phyloP scores from a whole-genome alignment of 2,113 vertebrate genomes.

The Pituophis catenifer region DNA sequence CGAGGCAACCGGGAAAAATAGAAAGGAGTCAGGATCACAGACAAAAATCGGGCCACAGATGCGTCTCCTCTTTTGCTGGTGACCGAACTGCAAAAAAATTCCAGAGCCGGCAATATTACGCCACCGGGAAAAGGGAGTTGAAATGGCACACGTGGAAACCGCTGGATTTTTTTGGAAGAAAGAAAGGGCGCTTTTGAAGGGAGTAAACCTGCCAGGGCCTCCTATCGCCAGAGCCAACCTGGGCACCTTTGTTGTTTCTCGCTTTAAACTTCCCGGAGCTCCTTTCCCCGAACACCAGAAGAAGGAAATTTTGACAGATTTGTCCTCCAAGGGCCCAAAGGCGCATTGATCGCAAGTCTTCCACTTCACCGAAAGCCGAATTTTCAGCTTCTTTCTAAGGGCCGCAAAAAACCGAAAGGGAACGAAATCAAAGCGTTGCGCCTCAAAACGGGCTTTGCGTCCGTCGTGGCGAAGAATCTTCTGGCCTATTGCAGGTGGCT shows the following conservation, averaged over 20 bases:
- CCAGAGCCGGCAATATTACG: background rate
- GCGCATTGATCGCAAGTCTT: constrained; percentile 39
- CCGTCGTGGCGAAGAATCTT: background rate
- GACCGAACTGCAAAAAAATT: constrained; percentile 11
- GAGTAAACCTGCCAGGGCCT: accelerated
- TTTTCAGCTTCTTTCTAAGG: constrained; percentile 73
- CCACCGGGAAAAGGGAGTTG: background rate
- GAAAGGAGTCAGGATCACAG: background rate
- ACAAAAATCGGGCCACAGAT: constrained; percentile 36
- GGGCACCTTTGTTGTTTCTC: accelerated
- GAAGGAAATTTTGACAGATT: background rate
- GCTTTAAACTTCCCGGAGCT: background rate
- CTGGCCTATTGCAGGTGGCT: background rate
- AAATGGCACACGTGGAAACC: background rate
- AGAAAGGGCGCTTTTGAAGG: background rate
- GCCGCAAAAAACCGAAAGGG: constrained; percentile 57
- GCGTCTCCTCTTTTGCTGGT: background rate
- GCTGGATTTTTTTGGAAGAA: background rate
- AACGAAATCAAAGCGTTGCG: constrained; percentile 60
- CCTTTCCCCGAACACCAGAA: background rate
- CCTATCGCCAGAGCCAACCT: accelerated
- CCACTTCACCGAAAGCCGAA: constrained; percentile 41
- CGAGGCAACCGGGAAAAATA: constrained; percentile 37
- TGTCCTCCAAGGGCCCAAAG: constrained; percentile 35
- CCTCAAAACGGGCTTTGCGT: constrained; percentile 52